phyloP scores from a whole-genome alignment of 2,113 vertebrate genomes.

The Himantopus leucocephalus region DNA sequence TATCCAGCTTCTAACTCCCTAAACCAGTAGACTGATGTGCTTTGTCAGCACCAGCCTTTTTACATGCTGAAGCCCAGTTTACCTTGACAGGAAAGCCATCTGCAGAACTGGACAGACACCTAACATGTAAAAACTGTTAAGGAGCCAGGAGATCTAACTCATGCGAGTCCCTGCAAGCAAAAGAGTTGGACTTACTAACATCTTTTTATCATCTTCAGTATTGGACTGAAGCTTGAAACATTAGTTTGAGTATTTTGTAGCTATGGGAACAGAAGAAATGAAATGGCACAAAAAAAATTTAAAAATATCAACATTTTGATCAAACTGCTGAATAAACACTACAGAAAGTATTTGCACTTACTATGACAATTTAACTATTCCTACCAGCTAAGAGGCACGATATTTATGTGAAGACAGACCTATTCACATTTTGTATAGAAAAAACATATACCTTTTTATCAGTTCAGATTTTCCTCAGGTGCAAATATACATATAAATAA shows the following conservation, averaged over 20 bases:
- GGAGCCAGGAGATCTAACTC: not conserved
- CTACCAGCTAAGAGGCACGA: not conserved
- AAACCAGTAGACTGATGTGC: not conserved
- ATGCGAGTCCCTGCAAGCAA: not conserved
- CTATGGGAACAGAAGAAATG: not conserved
- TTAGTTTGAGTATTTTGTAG: not conserved
- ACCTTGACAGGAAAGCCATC: not conserved
- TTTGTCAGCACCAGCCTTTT: not conserved
- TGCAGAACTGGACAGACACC: not conserved
- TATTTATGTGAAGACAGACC: not conserved
- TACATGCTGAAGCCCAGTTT: not conserved
- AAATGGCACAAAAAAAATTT: not conserved
- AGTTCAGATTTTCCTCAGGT: slow-evolving; percentile 42
- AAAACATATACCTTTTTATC: slow-evolving; percentile 30
- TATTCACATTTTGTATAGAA: not conserved
- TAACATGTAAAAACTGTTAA: not conserved
- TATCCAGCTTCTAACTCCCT: not conserved
- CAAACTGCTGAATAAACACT: not conserved
- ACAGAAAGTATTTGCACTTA: not conserved
- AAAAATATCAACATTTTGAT: not conserved
- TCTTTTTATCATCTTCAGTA: not conserved
- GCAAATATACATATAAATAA: slow-evolving; percentile 16
- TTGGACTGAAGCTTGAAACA: not conserved
- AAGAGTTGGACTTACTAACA: not conserved
- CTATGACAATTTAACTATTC: not conserved